Evolutionary conservation across 2,113 vertebrate genomes (phyloP), one percentile per base, ranked within the genome.

Genomic region (Vulpes ferrilata): DNA sequence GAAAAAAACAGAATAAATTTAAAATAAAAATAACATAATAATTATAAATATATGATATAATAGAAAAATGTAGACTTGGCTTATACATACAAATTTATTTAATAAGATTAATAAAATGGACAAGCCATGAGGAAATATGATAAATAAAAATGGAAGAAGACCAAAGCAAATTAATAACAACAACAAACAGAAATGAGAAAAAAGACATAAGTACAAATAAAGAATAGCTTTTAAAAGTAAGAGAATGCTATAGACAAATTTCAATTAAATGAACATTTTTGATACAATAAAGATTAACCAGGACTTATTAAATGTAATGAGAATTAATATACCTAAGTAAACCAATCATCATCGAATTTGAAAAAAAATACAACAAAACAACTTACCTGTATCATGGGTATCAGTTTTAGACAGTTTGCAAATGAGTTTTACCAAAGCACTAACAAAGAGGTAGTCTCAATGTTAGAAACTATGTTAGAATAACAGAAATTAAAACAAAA

Each of bases 251-350:
- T 25, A 64, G 55, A 38, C 62, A 78, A n/a, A 81, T 71, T 83
- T 88, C 22, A 67, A 69, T 38, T 27, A 76, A 83, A 25, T 83
- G 59, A 82, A 67, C 57, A 83, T 88, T 30, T 73, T 73, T 93
- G 32, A 82, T 35, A 13, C 23, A 35, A 93, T 32, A 60, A 51
- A n/a, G 8, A 38, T 83, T 32, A 78, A 93, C 11, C 22, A 38
- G 51, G 7, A 57, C 2, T 38, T 59, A 59, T 23, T 76, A 30
- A 38, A 62, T 76, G 16, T 27, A 93, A 83, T 23, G 43, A 88
- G 9, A 96, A 84, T 88, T 64, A 55, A 82, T 78, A 83, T 83
- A 71, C 0, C 35, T 78, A 65, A 65, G n/a, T 64, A 95, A 86
- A 43, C 19, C 7, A 65, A 92, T 23, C 64, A 32, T 19, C 27